A percentile compares a stretch with the other conserved stretches of the same genome.
Evolutionary conservation across 2,888 invertebrate genomes (phyloP).

Genomic region (Epicampocera succincta): DNA sequence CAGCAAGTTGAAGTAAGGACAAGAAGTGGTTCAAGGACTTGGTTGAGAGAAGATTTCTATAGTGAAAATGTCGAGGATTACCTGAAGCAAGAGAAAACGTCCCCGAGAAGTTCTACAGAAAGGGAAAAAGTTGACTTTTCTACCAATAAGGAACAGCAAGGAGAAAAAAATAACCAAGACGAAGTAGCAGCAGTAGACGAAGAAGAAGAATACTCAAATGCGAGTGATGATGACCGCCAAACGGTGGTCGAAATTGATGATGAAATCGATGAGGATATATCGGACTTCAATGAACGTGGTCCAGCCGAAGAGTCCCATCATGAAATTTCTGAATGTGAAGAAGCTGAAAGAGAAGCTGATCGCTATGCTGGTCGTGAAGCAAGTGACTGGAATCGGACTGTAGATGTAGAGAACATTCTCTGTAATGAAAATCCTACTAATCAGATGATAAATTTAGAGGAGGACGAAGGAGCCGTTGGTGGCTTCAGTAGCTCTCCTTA

Average conservation of each 20-base stretch:
- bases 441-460: slow-evolving; percentile 44
- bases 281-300: slow-evolving; percentile 79
- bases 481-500: slow-evolving; percentile 69
- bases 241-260: slow-evolving; percentile 81
- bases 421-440: slow-evolving; percentile 4
- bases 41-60: slow-evolving; percentile 77
- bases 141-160: neutral
- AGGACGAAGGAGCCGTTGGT: slow-evolving; percentile 78
- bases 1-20: slow-evolving; percentile 78
- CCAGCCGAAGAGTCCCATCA: slow-evolving; percentile 80
- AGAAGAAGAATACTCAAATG: slow-evolving; percentile 75
- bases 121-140: neutral
- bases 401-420: slow-evolving; percentile 69
- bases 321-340: slow-evolving; percentile 80
- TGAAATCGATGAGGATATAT: slow-evolving; percentile 80
- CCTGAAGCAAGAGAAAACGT: neutral
- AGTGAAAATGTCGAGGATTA: slow-evolving; percentile 70
- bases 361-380: slow-evolving; percentile 77
- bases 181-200: slow-evolving; percentile 35
- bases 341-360: slow-evolving; percentile 79
- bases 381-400: slow-evolving; percentile 77
- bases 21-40: slow-evolving; percentile 75
- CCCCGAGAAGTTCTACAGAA: neutral
- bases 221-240: slow-evolving; percentile 80
- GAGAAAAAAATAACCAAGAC: neutral